Percentiles rank a stretch among this genome's conserved stretches.
Evolutionary conservation across 92 coral and sea anemone genomes (phyloP).

Genomic region (Heteractis magnifica): DNA sequence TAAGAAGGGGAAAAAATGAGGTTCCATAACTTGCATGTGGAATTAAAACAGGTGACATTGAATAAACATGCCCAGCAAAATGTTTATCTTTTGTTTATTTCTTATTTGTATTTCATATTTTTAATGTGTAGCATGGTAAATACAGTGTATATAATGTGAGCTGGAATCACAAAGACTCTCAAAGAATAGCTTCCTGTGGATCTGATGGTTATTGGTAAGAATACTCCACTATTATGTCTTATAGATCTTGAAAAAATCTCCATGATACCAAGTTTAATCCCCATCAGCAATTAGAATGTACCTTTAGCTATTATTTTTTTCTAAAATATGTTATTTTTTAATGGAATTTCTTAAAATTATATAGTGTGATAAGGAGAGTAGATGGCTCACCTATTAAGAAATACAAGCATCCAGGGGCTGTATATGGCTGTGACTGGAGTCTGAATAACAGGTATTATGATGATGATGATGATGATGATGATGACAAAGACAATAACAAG

Average conservation of each 20-base stretch:
- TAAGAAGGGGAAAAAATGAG: too few species aligned
- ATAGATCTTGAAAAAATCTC: neutral
- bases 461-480: neutral
- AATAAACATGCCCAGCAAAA: neutral
- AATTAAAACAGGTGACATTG: neutral
- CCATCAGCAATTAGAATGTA: too few species aligned
- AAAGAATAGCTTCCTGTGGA: conserved; percentile 84
- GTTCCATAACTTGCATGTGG: too few species aligned
- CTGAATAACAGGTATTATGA: conserved; percentile 85
- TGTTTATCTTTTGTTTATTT: neutral
- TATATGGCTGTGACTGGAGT: conserved; percentile 99
- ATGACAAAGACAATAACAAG: neutral
- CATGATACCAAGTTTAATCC: too few species aligned
- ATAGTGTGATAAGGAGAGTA: conserved; percentile 84
- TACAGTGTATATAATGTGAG: conserved; percentile 83
- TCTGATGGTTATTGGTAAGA: conserved; percentile 83
- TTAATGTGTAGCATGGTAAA: conserved; percentile 78
- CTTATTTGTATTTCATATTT: conserved; percentile 1
- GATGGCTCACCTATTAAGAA: conserved; percentile 82
- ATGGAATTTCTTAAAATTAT: neutral
- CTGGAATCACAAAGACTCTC: conserved; percentile 98
- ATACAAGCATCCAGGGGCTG: conserved; percentile 94
- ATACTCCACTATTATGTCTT: too few species aligned
- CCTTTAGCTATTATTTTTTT: too few species aligned
- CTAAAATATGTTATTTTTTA: too few species aligned